Evolutionary conservation across 2,888 invertebrate species (phyloP).

Genomic region (Epinotia brunnichana): DNA sequence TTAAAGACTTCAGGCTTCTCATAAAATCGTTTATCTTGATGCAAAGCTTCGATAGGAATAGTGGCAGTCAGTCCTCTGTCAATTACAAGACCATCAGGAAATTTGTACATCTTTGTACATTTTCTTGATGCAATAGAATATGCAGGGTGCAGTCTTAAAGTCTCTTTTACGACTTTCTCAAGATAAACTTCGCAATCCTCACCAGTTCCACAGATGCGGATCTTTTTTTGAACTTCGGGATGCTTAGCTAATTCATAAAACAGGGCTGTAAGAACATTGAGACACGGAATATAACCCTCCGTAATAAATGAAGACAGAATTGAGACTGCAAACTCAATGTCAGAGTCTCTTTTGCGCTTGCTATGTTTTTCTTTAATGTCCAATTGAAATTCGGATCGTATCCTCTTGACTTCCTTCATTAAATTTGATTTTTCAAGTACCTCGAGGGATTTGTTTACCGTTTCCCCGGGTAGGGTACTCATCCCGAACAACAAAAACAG

Average conservation of each 20-base stretch:
- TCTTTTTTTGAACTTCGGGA: constrained; percentile 63
- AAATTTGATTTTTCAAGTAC: constrained; percentile 62
- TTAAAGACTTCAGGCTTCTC: constrained; percentile 64
- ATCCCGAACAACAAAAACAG: constrained; percentile 68
- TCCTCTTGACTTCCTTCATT: constrained; percentile 60
- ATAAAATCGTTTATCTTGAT: constrained; percentile 67
- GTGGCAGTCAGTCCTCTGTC: constrained; percentile 72
- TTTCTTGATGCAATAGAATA: constrained; percentile 70
- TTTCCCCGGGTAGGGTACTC: constrained; percentile 59
- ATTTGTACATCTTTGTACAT: constrained; percentile 70
- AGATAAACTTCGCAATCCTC: constrained; percentile 60
- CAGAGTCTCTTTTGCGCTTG: constrained; percentile 53
- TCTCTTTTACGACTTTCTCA: constrained; percentile 70
- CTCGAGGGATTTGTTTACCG: constrained; percentile 58
- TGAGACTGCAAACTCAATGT: constrained; percentile 66
- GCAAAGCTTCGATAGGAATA: constrained; percentile 71
- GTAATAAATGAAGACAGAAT: constrained; percentile 66
- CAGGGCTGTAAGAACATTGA: constrained; percentile 66
- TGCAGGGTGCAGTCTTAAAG: constrained; percentile 72
- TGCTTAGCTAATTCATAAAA: constrained; percentile 70
- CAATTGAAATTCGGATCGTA: constrained; percentile 60
- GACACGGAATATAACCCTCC: constrained; percentile 74
- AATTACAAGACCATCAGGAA: constrained; percentile 66
- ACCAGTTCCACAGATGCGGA: constrained; percentile 58
- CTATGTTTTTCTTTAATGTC: constrained; percentile 61